Evolutionary conservation across 2,113 vertebrate genomes (phyloP).

Genomic region (Lophotis ruficrista): DNA sequence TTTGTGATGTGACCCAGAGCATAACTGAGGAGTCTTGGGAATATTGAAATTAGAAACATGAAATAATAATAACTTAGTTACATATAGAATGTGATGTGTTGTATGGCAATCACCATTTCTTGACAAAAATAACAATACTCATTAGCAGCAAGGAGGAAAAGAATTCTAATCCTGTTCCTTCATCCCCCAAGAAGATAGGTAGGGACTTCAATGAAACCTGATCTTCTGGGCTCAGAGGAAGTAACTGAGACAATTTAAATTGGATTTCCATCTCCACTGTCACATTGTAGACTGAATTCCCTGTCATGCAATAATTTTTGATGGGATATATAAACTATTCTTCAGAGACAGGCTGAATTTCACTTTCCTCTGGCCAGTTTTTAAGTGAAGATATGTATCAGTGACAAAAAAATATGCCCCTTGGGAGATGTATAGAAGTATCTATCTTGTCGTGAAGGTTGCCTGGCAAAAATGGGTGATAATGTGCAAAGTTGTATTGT

Average conservation of each 20-base stretch:
- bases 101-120: background rate
- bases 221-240: background rate
- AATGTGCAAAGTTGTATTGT: background rate
- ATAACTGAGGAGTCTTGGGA: background rate
- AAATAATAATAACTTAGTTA: background rate
- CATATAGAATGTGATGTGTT: background rate
- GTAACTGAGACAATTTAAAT: background rate
- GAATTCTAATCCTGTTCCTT: background rate
- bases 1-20: background rate
- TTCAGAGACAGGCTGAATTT: background rate
- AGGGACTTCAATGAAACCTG: background rate
- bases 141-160: background rate
- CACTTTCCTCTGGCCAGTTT: background rate
- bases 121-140: background rate
- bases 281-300: background rate
- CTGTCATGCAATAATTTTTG: background rate
- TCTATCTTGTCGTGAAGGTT: background rate
- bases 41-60: background rate
- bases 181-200: background rate
- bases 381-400: background rate
- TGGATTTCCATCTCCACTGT: background rate
- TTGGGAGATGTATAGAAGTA: background rate
- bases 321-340: background rate
- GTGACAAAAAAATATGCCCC: background rate
- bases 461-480: background rate